A percentile compares a stretch with the other conserved stretches of the same genome.
These are phyloP conservation scores for Iphiclides podalirius DNA, from an alignment of 2,888 invertebrate species.

Conservation along the genomic window DNA sequence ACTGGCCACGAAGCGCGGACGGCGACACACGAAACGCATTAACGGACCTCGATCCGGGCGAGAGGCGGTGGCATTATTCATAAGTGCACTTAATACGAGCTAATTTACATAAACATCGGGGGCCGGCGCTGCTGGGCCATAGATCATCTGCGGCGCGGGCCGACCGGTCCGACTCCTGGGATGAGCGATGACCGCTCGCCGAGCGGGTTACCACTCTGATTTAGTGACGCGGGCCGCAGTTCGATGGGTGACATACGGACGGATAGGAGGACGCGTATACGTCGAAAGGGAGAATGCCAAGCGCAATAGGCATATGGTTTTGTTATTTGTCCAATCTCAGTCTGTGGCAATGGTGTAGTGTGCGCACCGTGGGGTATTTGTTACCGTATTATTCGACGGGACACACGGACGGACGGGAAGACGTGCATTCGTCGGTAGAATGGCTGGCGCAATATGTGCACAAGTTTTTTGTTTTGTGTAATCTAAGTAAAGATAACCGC, in stretches of 20 bases:
- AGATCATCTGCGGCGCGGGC: constrained; percentile 34
- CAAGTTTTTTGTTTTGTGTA: no score
- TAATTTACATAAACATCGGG: constrained; percentile 39
- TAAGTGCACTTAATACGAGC: constrained; percentile 25
- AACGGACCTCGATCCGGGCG: constrained; percentile 11
- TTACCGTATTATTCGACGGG: no score
- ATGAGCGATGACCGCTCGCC: constrained; percentile 49
- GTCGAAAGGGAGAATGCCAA: no score
- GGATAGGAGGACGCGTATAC: neutral
- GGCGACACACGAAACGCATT: constrained; percentile 20
- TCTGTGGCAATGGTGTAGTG: no score
- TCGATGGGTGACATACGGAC: constrained; percentile 30
- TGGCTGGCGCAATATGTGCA: no score
- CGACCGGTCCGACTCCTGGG: constrained; percentile 27
- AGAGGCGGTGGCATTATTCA: constrained; percentile 19
- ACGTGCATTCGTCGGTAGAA: no score
- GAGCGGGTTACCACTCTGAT: constrained; percentile 47
- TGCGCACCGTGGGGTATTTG: no score
- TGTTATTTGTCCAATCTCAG: no score
- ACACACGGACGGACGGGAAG: no score
- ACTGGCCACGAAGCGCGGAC: neutral
- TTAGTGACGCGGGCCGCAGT: constrained; percentile 49
- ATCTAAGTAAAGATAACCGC: no score
- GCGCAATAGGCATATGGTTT: no score
- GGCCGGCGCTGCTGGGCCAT: no score